phyloP scores from a whole-genome alignment of 2,797 vertebrate species.

The Phylloscopus collybita region DNA sequence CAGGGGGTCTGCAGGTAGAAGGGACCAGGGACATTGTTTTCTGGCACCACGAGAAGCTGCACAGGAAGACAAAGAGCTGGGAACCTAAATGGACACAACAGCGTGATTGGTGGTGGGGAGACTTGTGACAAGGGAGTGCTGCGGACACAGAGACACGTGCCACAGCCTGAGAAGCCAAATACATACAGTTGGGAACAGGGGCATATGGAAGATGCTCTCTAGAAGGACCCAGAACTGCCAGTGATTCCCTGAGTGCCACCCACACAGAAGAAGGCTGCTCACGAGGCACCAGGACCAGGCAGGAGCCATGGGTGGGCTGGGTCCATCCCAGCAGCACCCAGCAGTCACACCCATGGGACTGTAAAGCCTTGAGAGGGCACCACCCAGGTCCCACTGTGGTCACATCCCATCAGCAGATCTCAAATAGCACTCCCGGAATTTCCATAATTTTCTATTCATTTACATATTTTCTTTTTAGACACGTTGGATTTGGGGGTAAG shows the following conservation, averaged over 20 bases:
- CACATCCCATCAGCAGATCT: background rate
- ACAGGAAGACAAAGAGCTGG: background rate
- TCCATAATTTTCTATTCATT: background rate
- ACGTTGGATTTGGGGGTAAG: background rate
- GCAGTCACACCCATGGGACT: background rate
- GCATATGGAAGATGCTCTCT: background rate
- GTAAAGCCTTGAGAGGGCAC: background rate
- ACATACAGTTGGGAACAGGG: background rate
- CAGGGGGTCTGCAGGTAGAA: background rate
- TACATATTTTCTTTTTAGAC: background rate
- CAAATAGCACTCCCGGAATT: background rate
- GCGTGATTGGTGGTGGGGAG: background rate
- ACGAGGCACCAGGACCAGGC: accelerated
- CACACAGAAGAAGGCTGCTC: background rate
- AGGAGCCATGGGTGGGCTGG: background rate
- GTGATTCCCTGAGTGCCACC: accelerated
- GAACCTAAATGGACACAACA: background rate
- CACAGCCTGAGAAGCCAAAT: background rate
- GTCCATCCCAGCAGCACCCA: background rate
- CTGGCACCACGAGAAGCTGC: background rate
- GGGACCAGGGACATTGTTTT: background rate
- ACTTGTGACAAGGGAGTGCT: background rate
- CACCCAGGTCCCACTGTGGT: background rate
- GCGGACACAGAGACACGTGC: background rate
- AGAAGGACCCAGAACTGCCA: background rate